These are phyloP conservation scores for Notarius quadriscutis DNA, from an alignment of 2,113 vertebrate genomes.

Conservation along the genomic window DNA sequence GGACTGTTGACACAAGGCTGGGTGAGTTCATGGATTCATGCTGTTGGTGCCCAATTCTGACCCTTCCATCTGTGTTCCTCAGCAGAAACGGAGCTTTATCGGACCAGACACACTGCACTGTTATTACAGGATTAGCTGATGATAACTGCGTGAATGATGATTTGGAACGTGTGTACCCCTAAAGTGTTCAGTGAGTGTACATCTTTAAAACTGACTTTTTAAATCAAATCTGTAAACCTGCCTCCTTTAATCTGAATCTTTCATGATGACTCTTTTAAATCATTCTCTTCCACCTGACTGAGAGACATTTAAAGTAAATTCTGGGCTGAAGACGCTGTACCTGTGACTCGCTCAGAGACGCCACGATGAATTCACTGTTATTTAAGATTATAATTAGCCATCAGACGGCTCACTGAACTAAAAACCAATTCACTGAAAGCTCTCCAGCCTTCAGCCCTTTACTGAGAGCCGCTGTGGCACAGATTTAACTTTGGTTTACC, in stretches of 20 bases:
- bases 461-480: neutral
- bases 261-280: neutral
- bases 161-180: neutral
- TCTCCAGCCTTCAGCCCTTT: neutral
- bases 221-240: neutral
- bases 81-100: neutral
- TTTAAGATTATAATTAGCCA: conserved; percentile 13
- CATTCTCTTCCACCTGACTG: neutral
- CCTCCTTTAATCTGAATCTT: neutral
- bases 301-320: conserved; percentile 18
- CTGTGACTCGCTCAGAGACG: neutral
- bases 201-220: neutral
- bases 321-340: neutral
- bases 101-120: neutral
- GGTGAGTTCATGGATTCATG: too few relatives aligned
- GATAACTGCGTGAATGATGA: neutral
- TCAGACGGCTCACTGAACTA: neutral
- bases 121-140: neutral
- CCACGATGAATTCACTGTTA: neutral
- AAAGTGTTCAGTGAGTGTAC: neutral
- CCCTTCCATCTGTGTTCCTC: too few relatives aligned
- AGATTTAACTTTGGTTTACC: neutral
- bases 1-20: neutral
- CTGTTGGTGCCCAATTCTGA: too few relatives aligned
- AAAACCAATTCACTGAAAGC: neutral